Conservation (phyloP, 2,113 vertebrate species). For the Tenrec ecaudatus region DNA sequence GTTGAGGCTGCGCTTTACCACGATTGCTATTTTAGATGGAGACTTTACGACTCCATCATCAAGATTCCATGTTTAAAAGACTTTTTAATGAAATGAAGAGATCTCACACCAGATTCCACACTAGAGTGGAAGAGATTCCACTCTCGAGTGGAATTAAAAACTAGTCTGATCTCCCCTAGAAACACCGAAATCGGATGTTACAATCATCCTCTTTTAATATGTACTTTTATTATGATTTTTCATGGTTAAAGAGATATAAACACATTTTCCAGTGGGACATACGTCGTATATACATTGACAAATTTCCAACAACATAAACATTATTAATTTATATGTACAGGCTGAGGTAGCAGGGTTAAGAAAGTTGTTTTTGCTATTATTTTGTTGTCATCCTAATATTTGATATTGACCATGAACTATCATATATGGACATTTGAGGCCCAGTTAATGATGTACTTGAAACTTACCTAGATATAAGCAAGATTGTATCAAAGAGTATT, state of each 20-base stretch:
- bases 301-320: not conserved
- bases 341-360: not conserved
- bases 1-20: not conserved
- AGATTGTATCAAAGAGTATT: slow-evolving; percentile 29
- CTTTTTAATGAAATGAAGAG: slow-evolving; percentile 21
- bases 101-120: not conserved
- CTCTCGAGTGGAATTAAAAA: slow-evolving; percentile 24
- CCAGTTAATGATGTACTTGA: not conserved
- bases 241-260: not conserved
- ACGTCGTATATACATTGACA: not conserved
- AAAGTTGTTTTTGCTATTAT: not conserved
- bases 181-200: slow-evolving; percentile 37
- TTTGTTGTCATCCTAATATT: not conserved
- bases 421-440: not conserved
- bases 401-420: not conserved
- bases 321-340: not conserved
- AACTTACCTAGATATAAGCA: not conserved
- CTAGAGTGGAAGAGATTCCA: no score
- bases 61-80: slow-evolving; percentile 48
- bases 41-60: slow-evolving; percentile 28
- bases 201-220: not conserved
- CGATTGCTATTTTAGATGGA: not conserved
- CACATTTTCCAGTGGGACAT: not conserved
- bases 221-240: not conserved
- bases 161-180: not conserved